phyloP scores from a whole-genome alignment of 2,888 invertebrate species.

The Octodonta nipae region DNA sequence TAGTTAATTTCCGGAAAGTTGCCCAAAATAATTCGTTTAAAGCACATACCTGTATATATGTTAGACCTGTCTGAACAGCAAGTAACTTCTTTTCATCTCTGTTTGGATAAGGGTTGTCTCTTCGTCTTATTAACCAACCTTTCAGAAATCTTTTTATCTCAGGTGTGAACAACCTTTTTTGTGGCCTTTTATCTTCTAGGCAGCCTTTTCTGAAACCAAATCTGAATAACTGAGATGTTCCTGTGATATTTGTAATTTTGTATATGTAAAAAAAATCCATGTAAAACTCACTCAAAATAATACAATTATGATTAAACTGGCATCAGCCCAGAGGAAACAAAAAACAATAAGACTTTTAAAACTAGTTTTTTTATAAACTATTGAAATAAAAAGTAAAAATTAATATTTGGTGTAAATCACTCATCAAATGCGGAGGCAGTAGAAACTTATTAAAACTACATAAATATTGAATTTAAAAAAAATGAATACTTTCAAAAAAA shows the following conservation, averaged over 20 bases:
- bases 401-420: no score
- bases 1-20: no score
- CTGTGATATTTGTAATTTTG: neutral
- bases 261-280: neutral
- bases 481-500: no score
- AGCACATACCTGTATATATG: constrained; percentile 56
- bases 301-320: no score
- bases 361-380: no score
- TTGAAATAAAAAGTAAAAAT: no score
- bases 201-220: constrained; percentile 37
- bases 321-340: no score
- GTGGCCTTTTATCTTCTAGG: constrained; percentile 48
- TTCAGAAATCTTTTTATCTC: constrained; percentile 66
- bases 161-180: constrained; percentile 63
- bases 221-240: neutral
- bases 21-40: neutral
- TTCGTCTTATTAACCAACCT: constrained; percentile 61
- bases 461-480: no score
- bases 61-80: constrained; percentile 60
- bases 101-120: constrained; percentile 68
- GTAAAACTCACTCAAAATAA: neutral
- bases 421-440: no score
- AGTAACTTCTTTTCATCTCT: constrained; percentile 62
- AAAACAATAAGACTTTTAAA: no score
- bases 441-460: no score